Percentiles rank a stretch among this genome's conserved stretches.
Evolutionary conservation across 1,140 invertebrate species (phyloP).

Genomic region (Drosophila santomea): DNA sequence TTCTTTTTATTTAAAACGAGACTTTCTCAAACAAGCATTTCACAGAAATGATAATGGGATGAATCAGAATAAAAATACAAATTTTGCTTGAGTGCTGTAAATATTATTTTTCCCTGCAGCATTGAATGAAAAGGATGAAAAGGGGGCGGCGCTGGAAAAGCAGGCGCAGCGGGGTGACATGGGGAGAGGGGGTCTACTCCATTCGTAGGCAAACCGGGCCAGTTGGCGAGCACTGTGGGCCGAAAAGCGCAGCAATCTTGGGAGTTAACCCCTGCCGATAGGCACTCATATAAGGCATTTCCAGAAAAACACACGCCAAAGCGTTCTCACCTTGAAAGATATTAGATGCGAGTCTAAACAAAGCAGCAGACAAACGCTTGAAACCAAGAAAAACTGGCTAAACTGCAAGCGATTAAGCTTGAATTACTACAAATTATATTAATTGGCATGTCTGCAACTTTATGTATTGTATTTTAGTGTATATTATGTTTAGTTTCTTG

Average conservation of each 20-base stretch:
- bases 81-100: too few relatives aligned
- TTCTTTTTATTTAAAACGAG: too few relatives aligned
- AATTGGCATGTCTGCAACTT: too few relatives aligned
- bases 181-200: constrained; percentile 18
- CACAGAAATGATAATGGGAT: too few relatives aligned
- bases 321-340: constrained; percentile 24
- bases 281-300: background rate
- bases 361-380: background rate
- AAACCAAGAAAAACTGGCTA: background rate
- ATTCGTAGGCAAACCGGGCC: constrained; percentile 54
- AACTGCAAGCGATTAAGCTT: background rate
- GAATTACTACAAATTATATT: background rate
- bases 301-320: constrained; percentile 2
- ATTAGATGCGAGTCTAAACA: constrained; percentile 3
- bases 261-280: constrained; percentile 5
- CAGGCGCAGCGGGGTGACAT: constrained; percentile 10
- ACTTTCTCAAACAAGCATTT: too few relatives aligned
- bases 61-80: too few relatives aligned
- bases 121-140: constrained; percentile 31
- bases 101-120: constrained; percentile 1
- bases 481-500: too few relatives aligned
- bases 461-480: too few relatives aligned
- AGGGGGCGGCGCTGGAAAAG: constrained; percentile 17
- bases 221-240: constrained; percentile 33
- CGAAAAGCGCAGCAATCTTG: constrained; percentile 6